A percentile compares a stretch with the other conserved stretches of the same genome.
phyloP scores from a whole-genome alignment of 2,888 invertebrate species.

The Colletes collaris region DNA sequence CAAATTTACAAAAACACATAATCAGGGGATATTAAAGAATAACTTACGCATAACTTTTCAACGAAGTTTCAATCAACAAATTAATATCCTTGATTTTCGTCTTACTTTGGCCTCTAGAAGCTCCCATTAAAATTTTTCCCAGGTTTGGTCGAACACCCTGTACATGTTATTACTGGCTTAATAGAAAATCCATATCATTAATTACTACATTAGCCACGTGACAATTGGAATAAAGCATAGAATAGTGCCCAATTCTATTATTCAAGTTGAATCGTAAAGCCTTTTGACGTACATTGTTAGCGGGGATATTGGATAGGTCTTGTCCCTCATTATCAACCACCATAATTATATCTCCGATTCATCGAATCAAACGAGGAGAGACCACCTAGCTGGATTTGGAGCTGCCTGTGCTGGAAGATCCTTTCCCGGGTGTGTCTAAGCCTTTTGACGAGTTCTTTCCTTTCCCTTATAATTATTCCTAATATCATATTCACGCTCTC shows the following conservation, averaged over 20 bases:
- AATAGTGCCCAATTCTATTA: conserved; percentile 46
- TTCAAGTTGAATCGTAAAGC: conserved; percentile 46
- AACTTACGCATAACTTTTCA: too few species aligned
- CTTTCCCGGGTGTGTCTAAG: too few species aligned
- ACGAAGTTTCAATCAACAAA: too few species aligned
- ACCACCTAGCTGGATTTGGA: too few species aligned
- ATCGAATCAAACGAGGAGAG: conserved; percentile 27
- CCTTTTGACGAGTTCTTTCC: too few species aligned
- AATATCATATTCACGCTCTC: neutral
- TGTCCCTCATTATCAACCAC: conserved; percentile 50
- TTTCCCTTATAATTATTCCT: too few species aligned
- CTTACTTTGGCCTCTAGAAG: too few species aligned
- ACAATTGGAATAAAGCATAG: conserved; percentile 21
- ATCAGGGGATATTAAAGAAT: too few species aligned
- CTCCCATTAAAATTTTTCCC: too few species aligned
- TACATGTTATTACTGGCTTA: neutral
- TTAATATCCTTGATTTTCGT: too few species aligned
- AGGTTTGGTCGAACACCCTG: neutral
- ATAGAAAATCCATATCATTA: conserved; percentile 12
- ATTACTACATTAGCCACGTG: conserved; percentile 11
- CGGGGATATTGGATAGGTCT: conserved; percentile 28
- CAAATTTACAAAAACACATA: too few species aligned
- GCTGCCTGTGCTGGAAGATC: too few species aligned
- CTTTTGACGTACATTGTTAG: conserved; percentile 55
- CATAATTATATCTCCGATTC: conserved; percentile 60